phyloP scores from a whole-genome alignment of 2,113 vertebrate species.

The Cervus canadensis region DNA sequence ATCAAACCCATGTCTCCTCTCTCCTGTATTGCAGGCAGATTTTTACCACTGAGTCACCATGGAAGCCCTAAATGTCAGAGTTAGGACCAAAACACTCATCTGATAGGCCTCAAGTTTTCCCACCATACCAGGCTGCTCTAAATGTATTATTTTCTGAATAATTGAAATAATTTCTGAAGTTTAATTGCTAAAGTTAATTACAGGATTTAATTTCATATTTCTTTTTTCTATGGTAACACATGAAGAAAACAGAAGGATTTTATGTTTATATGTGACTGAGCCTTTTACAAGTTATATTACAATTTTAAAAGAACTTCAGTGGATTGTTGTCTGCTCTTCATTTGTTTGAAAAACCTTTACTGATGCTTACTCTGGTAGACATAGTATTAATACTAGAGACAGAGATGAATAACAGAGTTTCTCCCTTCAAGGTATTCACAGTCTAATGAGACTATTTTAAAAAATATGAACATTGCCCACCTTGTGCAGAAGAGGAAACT shows the following conservation, averaged over 20 bases:
- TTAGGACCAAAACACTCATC: not conserved
- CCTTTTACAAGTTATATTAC: not conserved
- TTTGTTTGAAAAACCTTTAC: not conserved
- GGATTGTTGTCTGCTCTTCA: not conserved
- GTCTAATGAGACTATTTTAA: not conserved
- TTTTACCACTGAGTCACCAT: not conserved
- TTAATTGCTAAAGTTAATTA: not conserved
- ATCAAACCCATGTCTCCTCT: not conserved
- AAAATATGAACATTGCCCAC: not conserved
- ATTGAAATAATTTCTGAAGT: not conserved
- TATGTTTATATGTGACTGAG: not conserved
- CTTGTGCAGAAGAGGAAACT: not conserved
- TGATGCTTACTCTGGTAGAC: not conserved
- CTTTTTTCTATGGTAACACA: not conserved
- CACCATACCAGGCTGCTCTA: not conserved
- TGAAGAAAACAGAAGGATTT: not conserved
- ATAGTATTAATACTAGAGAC: not conserved
- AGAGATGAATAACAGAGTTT: not conserved
- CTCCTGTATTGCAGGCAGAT: not conserved
- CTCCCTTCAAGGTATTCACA: not conserved
- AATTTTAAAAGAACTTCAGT: slow-evolving; percentile 3
- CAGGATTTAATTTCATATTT: slow-evolving; percentile 4
- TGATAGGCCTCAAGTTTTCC: not conserved
- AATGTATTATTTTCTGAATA: not conserved
- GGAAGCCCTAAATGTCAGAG: not conserved